A percentile compares a stretch with the other conserved stretches of the same genome.
Conservation (phyloP, 1,140 invertebrate genomes). For the Sitodiplosis mosellana region DNA sequence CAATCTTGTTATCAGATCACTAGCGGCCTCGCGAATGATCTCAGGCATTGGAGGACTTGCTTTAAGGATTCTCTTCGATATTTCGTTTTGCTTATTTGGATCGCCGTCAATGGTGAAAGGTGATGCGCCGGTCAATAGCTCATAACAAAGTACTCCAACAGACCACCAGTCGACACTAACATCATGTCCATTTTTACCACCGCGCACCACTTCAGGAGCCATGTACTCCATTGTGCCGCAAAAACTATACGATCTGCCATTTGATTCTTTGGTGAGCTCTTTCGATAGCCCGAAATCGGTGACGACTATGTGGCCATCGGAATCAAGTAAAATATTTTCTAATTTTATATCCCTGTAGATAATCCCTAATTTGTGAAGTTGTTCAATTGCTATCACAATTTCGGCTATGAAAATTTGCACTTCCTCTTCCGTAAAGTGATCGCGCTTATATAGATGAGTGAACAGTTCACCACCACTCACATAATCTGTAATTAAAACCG, state of each 20-base stretch:
- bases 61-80: constrained; percentile 74
- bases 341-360: constrained; percentile 94
- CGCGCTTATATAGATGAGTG: constrained; percentile 75
- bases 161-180: constrained; percentile 96
- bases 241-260: constrained; percentile 76
- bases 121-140: constrained; percentile 88
- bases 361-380: constrained; percentile 75
- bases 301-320: constrained; percentile 73
- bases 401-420: constrained; percentile 81
- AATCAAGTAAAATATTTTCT: constrained; percentile 79
- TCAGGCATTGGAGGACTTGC: constrained; percentile 73
- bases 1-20: constrained; percentile 47
- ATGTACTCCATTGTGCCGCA: constrained; percentile 96
- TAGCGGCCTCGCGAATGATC: constrained; percentile 34
- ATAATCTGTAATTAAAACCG: constrained; percentile 52
- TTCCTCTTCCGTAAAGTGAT: constrained; percentile 67
- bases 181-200: constrained; percentile 69
- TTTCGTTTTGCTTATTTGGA: constrained; percentile 81
- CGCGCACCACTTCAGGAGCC: constrained; percentile 77
- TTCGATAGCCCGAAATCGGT: constrained; percentile 88
- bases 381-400: constrained; percentile 77
- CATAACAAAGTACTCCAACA: constrained; percentile 89
- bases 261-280: constrained; percentile 34
- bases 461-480: constrained; percentile 85
- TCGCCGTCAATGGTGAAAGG: constrained; percentile 94